Base-by-base conservation (phyloP, 2,888 invertebrate genomes). In the Eucera pruinosa region DNA sequence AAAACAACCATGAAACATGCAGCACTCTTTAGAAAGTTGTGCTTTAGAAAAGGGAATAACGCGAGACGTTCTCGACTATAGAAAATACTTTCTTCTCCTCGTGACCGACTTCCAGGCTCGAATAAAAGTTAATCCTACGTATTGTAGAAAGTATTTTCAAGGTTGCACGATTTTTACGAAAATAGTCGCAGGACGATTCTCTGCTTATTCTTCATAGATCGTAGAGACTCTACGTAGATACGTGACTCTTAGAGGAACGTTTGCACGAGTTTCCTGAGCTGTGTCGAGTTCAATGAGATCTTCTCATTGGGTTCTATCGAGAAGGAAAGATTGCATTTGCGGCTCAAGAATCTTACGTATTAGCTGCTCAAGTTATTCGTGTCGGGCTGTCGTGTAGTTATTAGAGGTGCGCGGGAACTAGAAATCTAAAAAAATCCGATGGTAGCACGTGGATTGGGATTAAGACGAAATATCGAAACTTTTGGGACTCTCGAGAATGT, bases 1-100 rank as follows among this genome's bases (percentile, higher is more conserved):
- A 88, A 75, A 81, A 84, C 75, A 83, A 85, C 80, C 88, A 84
- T 79, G 77, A 80, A 85, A 86, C 83, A 87, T 88, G 87, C 83
- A 82, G 73, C 77, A 88, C 87, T 84, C 58, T 75, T 75, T 81
- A 66, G 66, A 75, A 77, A 77, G 73, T 78, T 79, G 83, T 78
- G 81, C 85, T 80, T 83, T 83, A 81, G 78, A 80, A 58, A 52
- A 64, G 55, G 64, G 75, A 47, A 57, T 68, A 15, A 61, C 57
- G 67, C 23, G 66, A 66, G 54, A 65, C 65, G 48, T 75, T 81
- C 81, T 70, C 71, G 77, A 75, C 77, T 80, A 54, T 6, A 41
- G 61, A 55, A 58, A 48, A 70, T 78, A 68, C 55, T 73, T 52
- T 66, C 57, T 27, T 54, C 45, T 43, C 25, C n/a, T 13, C 36